Evolutionary conservation across 2,113 vertebrate genomes (phyloP), one percentile per base, ranked within the genome.

Genomic region (Phasianus colchicus): DNA sequence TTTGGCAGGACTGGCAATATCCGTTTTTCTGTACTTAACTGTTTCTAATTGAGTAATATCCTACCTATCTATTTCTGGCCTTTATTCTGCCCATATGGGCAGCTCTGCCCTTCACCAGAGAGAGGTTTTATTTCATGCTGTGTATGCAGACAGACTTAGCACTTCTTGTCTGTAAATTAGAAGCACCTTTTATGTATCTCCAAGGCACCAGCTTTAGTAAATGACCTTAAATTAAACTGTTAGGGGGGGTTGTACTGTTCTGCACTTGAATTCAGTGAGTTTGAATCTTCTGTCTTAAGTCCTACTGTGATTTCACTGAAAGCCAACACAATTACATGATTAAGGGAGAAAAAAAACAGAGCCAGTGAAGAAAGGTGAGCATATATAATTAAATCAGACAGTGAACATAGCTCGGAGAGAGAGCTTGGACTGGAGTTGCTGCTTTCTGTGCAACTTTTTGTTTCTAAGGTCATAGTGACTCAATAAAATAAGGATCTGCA

Each of bases 181-280:
- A 75, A 82, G 70, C 42, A 58, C 48, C 24, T 3, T 72, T 19
- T 86, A 15, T 48, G 13, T 79, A 82, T 82, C 58, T 94, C 43
- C 43, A 63, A 61, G 74, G 54, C 52, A 75, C 22, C 40, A 57
- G 22, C 30, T 90, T 38, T 71, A 54, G 42, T 66, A 86, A 92
- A 57, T 70, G 11, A 84, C 77, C 52, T 86, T 78, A 72, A 75
- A 69, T 94, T 88, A 94, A 83, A 22, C 30, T 83, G 43, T 69
- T 55, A 57, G 36, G 60, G 21, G 52, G 45, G 63, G 40, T 58
- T 40, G 21, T 32, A 42, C 42, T 86, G 38, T 45, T 86, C 63
- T 69, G 25, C 72, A 54, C 66, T 61, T 84, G 52, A 84, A 60
- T 80, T 88, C 77, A 66, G 40, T 42, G 30, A 63, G 60, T 38